Conservation (phyloP, 2,888 invertebrate genomes). For the Watsonalla binaria region DNA sequence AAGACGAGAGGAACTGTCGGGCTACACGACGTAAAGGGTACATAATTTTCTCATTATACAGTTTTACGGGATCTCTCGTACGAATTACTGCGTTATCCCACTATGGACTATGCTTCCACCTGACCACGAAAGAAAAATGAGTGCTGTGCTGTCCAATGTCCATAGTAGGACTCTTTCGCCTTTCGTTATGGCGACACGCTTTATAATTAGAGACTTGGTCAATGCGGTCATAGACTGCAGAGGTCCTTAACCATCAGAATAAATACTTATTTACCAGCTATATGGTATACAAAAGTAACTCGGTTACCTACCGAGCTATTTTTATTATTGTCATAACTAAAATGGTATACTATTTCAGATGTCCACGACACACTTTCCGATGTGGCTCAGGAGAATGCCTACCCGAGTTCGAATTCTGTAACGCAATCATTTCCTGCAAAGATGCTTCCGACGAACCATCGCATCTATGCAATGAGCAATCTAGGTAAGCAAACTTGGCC, state of each 20-base stretch:
- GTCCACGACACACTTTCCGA: conserved; percentile 90
- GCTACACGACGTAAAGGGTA: conserved; percentile 77
- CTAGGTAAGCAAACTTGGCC: conserved; percentile 44
- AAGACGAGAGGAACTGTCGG: conserved; percentile 84
- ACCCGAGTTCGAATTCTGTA: conserved; percentile 94
- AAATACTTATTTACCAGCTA: too few relatives aligned
- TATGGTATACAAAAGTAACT: too few relatives aligned
- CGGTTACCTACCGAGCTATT: background rate
- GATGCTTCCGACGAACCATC: conserved; percentile 94
- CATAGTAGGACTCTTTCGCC: too few relatives aligned
- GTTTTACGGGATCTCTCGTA: background rate
- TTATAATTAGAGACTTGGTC: too few relatives aligned
- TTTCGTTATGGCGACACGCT: too few relatives aligned
- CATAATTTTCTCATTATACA: conserved; percentile 11
- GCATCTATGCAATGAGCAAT: conserved; percentile 84
- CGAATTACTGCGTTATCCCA: too few relatives aligned
- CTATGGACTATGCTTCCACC: too few relatives aligned
- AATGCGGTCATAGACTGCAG: too few relatives aligned
- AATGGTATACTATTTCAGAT: conserved; percentile 56
- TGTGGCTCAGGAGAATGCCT: conserved; percentile 92
- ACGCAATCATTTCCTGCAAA: conserved; percentile 90
- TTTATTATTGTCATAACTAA: background rate
- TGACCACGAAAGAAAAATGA: too few relatives aligned
- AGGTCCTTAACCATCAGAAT: too few relatives aligned
- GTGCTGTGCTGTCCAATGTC: too few relatives aligned